phyloP scores from a whole-genome alignment of 2,888 invertebrate species.

The Proisotoma minuta region DNA sequence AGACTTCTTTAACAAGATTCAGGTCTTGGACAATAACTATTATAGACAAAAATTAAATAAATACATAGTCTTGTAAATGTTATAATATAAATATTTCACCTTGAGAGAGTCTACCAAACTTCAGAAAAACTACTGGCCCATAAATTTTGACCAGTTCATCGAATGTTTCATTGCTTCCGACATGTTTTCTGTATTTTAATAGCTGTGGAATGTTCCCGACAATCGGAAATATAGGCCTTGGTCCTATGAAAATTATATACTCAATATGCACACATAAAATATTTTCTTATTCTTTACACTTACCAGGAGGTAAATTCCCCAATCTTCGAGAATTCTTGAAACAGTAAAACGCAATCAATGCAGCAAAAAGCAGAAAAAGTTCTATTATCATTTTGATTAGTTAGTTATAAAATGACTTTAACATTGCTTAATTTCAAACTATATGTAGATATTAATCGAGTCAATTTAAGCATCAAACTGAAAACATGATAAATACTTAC shows the following conservation, averaged over 20 bases:
- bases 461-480: too few species aligned
- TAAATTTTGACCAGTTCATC: neutral
- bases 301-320: neutral
- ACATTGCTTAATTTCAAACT: too few species aligned
- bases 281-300: neutral
- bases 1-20: constrained; percentile 7
- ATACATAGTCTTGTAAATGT: neutral
- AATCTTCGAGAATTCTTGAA: neutral
- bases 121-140: neutral
- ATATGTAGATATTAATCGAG: too few species aligned
- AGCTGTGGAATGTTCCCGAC: constrained; percentile 3
- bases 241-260: neutral
- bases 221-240: neutral
- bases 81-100: neutral
- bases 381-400: neutral
- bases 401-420: too few species aligned
- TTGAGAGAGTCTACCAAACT: neutral
- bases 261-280: neutral
- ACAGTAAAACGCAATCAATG: neutral
- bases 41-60: neutral
- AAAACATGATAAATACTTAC: too few species aligned
- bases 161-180: neutral
- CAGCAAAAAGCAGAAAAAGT: neutral
- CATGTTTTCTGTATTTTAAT: neutral
- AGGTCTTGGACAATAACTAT: constrained; percentile 15